A percentile compares a stretch with the other conserved stretches of the same genome.
Evolutionary conservation across 1,140 invertebrate genomes (phyloP).

Genomic region (Chironomus tepperi): DNA sequence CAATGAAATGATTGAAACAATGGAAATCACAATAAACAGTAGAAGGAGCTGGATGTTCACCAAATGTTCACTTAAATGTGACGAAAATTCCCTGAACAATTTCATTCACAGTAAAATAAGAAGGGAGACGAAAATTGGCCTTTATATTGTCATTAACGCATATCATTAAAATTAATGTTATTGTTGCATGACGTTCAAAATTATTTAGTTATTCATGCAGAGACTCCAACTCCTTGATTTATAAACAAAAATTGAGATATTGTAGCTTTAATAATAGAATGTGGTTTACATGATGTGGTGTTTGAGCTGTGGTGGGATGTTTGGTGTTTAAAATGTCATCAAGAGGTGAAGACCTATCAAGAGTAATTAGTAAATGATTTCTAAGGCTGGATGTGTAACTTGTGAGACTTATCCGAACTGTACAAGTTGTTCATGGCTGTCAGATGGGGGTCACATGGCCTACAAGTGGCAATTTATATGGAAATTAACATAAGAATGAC

Average conservation of each 20-base stretch:
- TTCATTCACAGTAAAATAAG: neutral
- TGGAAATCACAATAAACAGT: no score
- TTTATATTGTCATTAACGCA: neutral
- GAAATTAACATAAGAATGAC: no score
- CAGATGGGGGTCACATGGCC: no score
- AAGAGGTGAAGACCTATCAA: neutral
- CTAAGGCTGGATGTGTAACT: no score
- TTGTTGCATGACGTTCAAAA: constrained; percentile 3
- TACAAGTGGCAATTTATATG: no score
- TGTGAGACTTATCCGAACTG: no score
- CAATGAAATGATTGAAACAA: no score
- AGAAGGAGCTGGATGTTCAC: neutral
- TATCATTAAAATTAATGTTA: constrained; percentile 16
- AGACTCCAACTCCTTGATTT: neutral
- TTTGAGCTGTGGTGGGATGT: neutral
- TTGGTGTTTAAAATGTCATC: neutral
- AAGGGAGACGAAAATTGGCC: neutral
- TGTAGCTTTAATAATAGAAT: neutral
- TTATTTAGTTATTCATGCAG: neutral
- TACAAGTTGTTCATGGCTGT: no score
- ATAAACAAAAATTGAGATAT: neutral
- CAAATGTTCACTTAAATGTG: neutral
- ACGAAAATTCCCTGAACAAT: neutral
- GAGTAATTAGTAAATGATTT: no score
- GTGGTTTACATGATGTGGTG: neutral